Evolutionary conservation across 2,113 vertebrate genomes (phyloP).

Genomic region (Corythornis vintsioides): DNA sequence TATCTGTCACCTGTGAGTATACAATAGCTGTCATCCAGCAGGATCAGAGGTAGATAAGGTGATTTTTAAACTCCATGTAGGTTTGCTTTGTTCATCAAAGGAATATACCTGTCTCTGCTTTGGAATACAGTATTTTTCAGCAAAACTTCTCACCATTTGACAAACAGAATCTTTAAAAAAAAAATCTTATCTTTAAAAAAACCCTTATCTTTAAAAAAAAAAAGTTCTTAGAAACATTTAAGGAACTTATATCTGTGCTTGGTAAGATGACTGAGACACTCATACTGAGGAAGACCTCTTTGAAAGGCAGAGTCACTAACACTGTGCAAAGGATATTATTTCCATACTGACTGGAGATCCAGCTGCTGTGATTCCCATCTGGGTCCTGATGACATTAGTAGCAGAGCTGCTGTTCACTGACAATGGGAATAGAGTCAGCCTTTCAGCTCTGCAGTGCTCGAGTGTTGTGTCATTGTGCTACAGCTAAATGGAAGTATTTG

Average conservation of each 20-base stretch:
- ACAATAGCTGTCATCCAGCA: not conserved
- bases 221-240: not conserved
- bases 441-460: not conserved
- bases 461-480: not conserved
- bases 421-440: not conserved
- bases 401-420: not conserved
- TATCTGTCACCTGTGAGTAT: not conserved
- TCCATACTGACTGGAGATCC: not conserved
- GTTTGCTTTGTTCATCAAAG: slow-evolving; percentile 4
- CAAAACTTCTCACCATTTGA: not conserved
- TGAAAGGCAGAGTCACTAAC: not conserved
- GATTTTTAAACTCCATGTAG: not conserved
- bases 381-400: not conserved
- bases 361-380: not conserved
- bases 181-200: no score
- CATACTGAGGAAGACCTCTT: not conserved
- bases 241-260: not conserved
- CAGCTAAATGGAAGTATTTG: not conserved
- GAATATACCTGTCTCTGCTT: not conserved
- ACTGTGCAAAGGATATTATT: not conserved
- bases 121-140: not conserved
- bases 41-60: slow-evolving; percentile 4
- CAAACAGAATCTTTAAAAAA: not conserved
- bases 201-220: no score
- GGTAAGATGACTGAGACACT: not conserved